Evolutionary conservation across 2,797 vertebrate species (phyloP).

Genomic region (Micromesistius poutassou): DNA sequence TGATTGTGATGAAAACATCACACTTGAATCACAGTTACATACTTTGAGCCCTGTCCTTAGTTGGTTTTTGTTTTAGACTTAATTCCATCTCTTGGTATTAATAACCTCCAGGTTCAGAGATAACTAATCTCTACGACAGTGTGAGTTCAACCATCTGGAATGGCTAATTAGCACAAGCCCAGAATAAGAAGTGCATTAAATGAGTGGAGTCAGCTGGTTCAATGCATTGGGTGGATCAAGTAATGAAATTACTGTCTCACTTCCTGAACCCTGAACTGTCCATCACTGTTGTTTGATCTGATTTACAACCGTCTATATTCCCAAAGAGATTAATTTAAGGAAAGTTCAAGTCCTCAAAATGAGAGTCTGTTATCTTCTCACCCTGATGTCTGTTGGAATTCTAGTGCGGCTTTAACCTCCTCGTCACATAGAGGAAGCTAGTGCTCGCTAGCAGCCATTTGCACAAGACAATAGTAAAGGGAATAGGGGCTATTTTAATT

Average conservation of each 20-base stretch:
- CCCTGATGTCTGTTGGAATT: not conserved
- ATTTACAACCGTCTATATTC: not conserved
- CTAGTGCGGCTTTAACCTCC: not conserved
- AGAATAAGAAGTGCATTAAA: not conserved
- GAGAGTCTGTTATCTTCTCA: not conserved
- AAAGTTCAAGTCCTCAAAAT: slow-evolving; percentile 3
- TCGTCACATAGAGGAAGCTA: not conserved
- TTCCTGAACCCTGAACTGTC: slow-evolving; percentile 1
- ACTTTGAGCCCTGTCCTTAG: slow-evolving; percentile 18
- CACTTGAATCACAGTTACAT: slow-evolving; percentile 30
- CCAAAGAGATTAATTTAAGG: not conserved
- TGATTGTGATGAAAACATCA: not conserved
- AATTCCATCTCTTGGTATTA: not conserved
- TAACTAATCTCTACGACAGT: not conserved
- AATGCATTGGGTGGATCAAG: not conserved
- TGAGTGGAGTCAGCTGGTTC: not conserved
- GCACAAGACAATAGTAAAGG: not conserved
- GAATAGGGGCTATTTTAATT: too few species aligned
- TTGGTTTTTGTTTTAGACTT: not conserved
- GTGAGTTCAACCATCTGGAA: not conserved
- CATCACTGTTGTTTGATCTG: not conserved
- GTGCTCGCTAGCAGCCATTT: not conserved
- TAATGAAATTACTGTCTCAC: not conserved
- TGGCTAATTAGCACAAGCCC: not conserved
- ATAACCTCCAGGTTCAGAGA: not conserved